Percentiles rank a stretch among this genome's conserved stretches.
These are phyloP conservation scores for Hemicentrotus pulcherrimus DNA, from an alignment of 35 echinoderm and acorn worm genomes.

Conservation along the genomic window DNA sequence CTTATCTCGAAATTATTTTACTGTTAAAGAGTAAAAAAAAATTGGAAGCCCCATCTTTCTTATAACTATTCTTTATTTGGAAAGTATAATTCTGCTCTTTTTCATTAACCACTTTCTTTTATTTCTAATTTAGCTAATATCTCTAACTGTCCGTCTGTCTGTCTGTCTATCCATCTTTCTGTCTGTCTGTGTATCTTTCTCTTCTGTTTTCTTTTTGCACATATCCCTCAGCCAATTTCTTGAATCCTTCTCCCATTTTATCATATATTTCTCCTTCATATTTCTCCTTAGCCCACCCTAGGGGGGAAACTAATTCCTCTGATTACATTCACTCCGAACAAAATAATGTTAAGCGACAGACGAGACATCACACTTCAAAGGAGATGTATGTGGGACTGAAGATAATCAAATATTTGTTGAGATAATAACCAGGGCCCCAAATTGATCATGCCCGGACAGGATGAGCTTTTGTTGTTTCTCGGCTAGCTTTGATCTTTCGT, in stretches of 20 bases:
- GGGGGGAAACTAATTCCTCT: background rate
- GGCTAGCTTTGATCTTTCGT: background rate
- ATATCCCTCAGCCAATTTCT: too few species aligned
- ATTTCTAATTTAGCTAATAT: too few species aligned
- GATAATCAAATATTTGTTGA: slow-evolving; percentile 6
- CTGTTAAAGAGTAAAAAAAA: too few species aligned
- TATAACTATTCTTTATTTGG: too few species aligned
- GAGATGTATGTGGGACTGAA: background rate
- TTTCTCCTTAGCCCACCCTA: background rate
- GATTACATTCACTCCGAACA: background rate
- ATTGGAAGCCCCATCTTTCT: too few species aligned
- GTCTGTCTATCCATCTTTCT: too few species aligned
- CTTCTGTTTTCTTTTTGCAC: too few species aligned
- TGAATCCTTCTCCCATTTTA: background rate
- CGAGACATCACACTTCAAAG: background rate
- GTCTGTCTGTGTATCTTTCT: too few species aligned
- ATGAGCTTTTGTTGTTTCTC: background rate
- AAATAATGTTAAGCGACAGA: background rate
- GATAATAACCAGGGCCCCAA: background rate
- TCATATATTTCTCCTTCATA: background rate
- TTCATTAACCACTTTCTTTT: too few species aligned
- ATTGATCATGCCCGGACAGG: background rate
- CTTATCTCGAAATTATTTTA: too few species aligned
- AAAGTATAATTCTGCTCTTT: too few species aligned
- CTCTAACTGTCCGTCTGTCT: too few species aligned